Conservation (phyloP, 1,140 invertebrate species). For the Rhynchophorus ferrugineus region DNA sequence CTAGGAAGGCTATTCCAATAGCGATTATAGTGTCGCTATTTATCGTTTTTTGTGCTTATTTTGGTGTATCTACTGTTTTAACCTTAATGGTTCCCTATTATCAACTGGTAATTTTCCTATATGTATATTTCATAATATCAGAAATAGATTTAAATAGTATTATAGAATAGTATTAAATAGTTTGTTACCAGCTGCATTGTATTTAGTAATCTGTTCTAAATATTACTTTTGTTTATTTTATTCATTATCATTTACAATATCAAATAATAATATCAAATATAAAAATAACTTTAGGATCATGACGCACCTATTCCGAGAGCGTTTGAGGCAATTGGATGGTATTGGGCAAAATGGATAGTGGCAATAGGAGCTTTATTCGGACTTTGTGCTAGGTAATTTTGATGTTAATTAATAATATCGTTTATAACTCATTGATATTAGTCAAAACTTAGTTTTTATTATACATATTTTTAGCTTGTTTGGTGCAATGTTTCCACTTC, state of each 20-base stretch:
- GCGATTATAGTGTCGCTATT: slow-evolving; percentile 75
- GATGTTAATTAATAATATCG: slow-evolving; percentile 56
- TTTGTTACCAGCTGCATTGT: too few species aligned
- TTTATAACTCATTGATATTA: too few species aligned
- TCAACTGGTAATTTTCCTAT: slow-evolving; percentile 51
- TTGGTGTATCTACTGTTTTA: slow-evolving; percentile 76
- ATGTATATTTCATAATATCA: slow-evolving; percentile 1
- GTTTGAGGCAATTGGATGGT: slow-evolving; percentile 62
- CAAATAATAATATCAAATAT: too few species aligned
- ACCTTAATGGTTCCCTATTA: slow-evolving; percentile 93
- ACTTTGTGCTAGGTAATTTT: slow-evolving; percentile 55
- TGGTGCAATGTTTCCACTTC: slow-evolving; percentile 80
- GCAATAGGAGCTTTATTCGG: slow-evolving; percentile 69
- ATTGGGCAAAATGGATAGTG: slow-evolving; percentile 67
- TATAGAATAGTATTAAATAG: too few species aligned
- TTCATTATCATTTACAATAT: too few species aligned
- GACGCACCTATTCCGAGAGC: slow-evolving; percentile 64
- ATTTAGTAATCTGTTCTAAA: not conserved
- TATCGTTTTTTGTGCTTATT: slow-evolving; percentile 77
- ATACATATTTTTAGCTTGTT: slow-evolving; percentile 66
- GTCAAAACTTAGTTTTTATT: slow-evolving; percentile 51
- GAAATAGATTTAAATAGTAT: not conserved
- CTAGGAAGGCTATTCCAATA: slow-evolving; percentile 77
- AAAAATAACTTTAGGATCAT: slow-evolving; percentile 50
- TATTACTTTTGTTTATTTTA: not conserved